phyloP scores from a whole-genome alignment of 2,888 invertebrate genomes.

The Drosophila flavopinicola region DNA sequence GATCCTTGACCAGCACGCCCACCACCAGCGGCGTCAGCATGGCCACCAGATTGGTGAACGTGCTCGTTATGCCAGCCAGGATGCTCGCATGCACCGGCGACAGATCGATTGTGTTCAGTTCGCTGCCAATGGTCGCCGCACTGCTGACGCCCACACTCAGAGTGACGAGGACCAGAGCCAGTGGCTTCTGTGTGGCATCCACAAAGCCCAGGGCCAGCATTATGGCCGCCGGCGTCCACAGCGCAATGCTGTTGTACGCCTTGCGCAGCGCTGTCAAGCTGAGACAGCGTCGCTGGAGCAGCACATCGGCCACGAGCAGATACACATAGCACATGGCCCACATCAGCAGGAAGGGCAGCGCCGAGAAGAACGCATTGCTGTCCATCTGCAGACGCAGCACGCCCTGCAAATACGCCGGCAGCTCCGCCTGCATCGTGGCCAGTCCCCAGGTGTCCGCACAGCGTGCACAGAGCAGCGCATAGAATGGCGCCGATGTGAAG shows the following conservation, averaged over 20 bases:
- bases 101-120: constrained; percentile 87
- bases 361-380: constrained; percentile 85
- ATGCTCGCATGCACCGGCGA: constrained; percentile 88
- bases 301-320: constrained; percentile 84
- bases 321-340: constrained; percentile 84
- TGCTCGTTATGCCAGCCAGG: constrained; percentile 88
- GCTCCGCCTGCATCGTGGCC: constrained; percentile 88
- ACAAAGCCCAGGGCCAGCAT: constrained; percentile 85
- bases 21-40: constrained; percentile 87
- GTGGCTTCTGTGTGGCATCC: constrained; percentile 75
- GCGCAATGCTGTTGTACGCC: constrained; percentile 76
- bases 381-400: constrained; percentile 87
- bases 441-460: constrained; percentile 89
- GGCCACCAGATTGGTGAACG: constrained; percentile 86
- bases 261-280: constrained; percentile 80
- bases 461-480: constrained; percentile 86
- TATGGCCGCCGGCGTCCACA: constrained; percentile 86
- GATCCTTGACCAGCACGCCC: constrained; percentile 85
- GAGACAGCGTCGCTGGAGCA: constrained; percentile 82
- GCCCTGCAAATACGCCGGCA: constrained; percentile 87
- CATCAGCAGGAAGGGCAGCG: constrained; percentile 85
- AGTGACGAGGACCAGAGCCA: constrained; percentile 85
- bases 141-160: constrained; percentile 85
- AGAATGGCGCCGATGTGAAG: constrained; percentile 88
- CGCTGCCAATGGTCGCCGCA: constrained; percentile 83